Base-by-base conservation (phyloP, 2,888 invertebrate species). In the Patella pellucida region DNA sequence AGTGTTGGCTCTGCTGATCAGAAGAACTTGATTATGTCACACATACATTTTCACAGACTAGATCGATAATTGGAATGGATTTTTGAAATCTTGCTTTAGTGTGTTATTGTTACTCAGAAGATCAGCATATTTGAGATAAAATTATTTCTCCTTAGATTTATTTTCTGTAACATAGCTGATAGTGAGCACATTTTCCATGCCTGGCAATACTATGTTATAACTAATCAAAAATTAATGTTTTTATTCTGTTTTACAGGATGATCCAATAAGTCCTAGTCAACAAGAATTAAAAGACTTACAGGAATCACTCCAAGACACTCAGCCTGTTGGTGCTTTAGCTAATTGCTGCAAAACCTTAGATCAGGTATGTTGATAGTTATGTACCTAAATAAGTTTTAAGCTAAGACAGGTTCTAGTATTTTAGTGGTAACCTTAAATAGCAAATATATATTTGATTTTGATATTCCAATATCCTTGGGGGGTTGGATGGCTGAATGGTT, bases 321-420 rank as follows among this genome's bases (percentile, higher is more conserved):
- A 97, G 83, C 98, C 97, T 0, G 95, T 97, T 5, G 97, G 97
- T 0, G 94, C 94, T 0, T 92, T 99, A 19, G 94, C 98, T 0
- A 95, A 95, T 88, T 93, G 95, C 73, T 98, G 98, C 91, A 95
- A 94, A 90, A 99, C 99, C 0, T 92, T 96, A 75, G 98, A 99
- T 89, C 98, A 98, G 91, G 93, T 41, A 41, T 41, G 41, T 41
- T 41, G 4, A 31, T 31, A 31, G 31, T 31, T 5, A 4, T 31
- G 5, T 41, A 41, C 41, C 41, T 41, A 0, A 41, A 41, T 41
- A 41, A 41, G 31, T 31, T 31, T 31, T 31, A 31, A 5, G 31
- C 4, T 31, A 5, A 31, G 31, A 31, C 31, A 31, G 31, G 31
- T 31, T 31, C 5, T 31, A 31, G 41, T 41, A 41, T 41, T 41